These are phyloP conservation scores for Microplitis manilae DNA, from an alignment of 2,888 invertebrate species.

Conservation along the genomic window DNA sequence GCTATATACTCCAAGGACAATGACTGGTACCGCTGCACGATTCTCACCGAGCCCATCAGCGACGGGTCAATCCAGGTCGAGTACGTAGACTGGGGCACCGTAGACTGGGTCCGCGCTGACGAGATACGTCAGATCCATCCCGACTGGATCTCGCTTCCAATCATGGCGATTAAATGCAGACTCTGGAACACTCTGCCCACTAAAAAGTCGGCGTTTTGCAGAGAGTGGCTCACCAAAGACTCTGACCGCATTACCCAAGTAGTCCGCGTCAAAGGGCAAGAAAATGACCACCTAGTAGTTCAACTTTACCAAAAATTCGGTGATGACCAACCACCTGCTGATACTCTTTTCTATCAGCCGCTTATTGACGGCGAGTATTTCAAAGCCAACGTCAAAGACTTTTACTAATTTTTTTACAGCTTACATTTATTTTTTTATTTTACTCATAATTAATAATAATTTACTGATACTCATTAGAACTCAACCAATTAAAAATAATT, in stretches of 20 bases:
- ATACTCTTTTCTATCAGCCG: background rate
- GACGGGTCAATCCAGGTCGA: conserved; percentile 74
- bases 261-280: background rate
- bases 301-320: background rate
- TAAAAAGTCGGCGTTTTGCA: conserved; percentile 16
- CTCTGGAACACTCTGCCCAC: conserved; percentile 49
- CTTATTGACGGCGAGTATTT: background rate
- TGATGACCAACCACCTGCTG: too few relatives aligned
- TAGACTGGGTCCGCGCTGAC: conserved; percentile 67
- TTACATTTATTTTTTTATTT: too few relatives aligned
- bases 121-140: conserved; percentile 51
- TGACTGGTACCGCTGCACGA: conserved; percentile 81
- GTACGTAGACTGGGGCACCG: conserved; percentile 85
- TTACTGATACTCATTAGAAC: too few relatives aligned
- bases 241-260: background rate
- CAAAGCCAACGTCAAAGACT: background rate
- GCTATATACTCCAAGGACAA: conserved; percentile 78
- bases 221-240: conserved; percentile 13
- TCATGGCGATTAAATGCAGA: conserved; percentile 55
- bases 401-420: too few relatives aligned
- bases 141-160: conserved; percentile 57
- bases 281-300: background rate
- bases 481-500: too few relatives aligned
- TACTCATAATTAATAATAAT: too few relatives aligned
- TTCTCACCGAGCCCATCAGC: conserved; percentile 70